phyloP scores from a whole-genome alignment of 1,140 invertebrate species.

The Zaprionus ornatus region DNA sequence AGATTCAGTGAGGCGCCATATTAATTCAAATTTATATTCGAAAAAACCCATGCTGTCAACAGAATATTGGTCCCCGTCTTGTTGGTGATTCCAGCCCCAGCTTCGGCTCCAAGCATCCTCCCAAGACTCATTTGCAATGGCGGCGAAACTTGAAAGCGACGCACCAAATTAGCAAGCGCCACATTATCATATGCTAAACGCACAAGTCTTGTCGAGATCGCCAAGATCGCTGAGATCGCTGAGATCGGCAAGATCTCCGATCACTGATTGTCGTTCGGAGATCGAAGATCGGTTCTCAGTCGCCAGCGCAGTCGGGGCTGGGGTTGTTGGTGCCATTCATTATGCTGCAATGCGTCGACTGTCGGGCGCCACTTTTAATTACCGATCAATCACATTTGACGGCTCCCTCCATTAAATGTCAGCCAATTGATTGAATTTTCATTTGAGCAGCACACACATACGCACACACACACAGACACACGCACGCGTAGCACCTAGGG shows the following conservation, averaged over 20 bases:
- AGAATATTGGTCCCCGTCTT: constrained; percentile 34
- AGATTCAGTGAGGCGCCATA: constrained; percentile 46
- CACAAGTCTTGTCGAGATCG: neutral
- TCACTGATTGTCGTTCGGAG: neutral
- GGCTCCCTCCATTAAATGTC: constrained; percentile 65
- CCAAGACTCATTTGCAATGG: constrained; percentile 9
- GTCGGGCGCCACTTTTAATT: constrained; percentile 76
- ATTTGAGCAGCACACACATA: constrained; percentile 25
- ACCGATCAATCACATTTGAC: constrained; percentile 80
- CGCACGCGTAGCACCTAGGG: neutral
- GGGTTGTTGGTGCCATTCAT: constrained; percentile 45
- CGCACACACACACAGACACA: neutral
- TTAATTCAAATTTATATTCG: constrained; percentile 45
- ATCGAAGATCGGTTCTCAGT: neutral
- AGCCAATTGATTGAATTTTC: constrained; percentile 51
- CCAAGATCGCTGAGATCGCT: neutral
- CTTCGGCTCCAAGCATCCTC: neutral
- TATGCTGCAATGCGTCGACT: constrained; percentile 63
- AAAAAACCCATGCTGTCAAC: constrained; percentile 59
- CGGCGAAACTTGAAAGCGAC: constrained; percentile 66
- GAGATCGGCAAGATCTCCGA: neutral
- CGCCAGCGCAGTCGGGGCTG: neutral
- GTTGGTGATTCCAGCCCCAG: neutral
- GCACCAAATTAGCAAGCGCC: constrained; percentile 69
- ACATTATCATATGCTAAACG: constrained; percentile 70